phyloP scores from a whole-genome alignment of 2,888 invertebrate species.

The Operophtera brumata region DNA sequence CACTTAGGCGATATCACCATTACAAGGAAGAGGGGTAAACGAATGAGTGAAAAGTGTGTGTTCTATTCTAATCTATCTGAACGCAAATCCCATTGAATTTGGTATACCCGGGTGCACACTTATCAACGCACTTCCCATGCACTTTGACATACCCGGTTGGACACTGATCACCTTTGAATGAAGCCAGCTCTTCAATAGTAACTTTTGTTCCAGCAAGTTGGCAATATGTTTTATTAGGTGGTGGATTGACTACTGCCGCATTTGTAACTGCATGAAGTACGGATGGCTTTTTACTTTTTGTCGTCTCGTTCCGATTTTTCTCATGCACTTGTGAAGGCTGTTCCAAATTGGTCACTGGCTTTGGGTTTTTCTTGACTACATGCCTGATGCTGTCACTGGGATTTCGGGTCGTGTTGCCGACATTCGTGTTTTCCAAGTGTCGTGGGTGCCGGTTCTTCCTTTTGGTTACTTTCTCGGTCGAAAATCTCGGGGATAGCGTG shows the following conservation, averaged over 20 bases:
- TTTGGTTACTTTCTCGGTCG: constrained; percentile 31
- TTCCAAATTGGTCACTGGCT: constrained; percentile 4
- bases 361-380: background rate
- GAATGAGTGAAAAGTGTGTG: no score
- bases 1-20: no score
- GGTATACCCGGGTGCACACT: no score
- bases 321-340: constrained; percentile 1
- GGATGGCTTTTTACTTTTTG: background rate
- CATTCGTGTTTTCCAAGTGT: constrained; percentile 4
- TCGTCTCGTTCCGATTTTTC: background rate
- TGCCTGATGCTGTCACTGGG: constrained; percentile 2
- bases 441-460: constrained; percentile 16
- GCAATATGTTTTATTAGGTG: constrained; percentile 29
- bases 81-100: no score
- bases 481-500: constrained; percentile 33
- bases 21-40: no score
- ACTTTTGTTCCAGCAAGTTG: constrained; percentile 33
- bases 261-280: background rate
- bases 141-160: constrained; percentile 50
- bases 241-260: background rate
- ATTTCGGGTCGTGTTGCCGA: constrained; percentile 5
- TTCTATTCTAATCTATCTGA: constrained; percentile 33
- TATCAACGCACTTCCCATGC: constrained; percentile 54
- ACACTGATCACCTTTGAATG: constrained; percentile 56
- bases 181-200: constrained; percentile 48